phyloP scores from a whole-genome alignment of 2,888 invertebrate genomes.

The Acanthosepion pharaonis region DNA sequence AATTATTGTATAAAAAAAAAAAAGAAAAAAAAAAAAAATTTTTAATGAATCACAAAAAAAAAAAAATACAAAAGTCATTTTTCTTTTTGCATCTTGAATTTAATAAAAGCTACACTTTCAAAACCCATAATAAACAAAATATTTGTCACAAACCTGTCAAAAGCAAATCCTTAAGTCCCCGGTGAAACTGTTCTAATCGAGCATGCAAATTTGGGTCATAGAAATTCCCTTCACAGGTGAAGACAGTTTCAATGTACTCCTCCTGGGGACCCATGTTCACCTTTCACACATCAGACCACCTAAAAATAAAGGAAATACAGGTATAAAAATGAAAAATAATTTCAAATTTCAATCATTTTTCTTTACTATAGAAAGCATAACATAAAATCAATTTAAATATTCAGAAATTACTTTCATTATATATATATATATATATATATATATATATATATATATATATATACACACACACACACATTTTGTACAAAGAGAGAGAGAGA shows the following conservation, averaged over 20 bases:
- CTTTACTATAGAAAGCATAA: not conserved
- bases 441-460: too few relatives aligned
- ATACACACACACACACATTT: too few relatives aligned
- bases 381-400: not conserved
- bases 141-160: conserved; percentile 80
- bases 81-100: not conserved
- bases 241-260: conserved; percentile 83
- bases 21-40: too few relatives aligned
- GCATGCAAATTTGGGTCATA: conserved; percentile 89
- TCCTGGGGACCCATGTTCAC: conserved; percentile 72
- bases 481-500: too few relatives aligned
- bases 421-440: not conserved
- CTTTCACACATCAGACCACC: conserved; percentile 62
- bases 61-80: not conserved
- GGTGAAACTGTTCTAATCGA: conserved; percentile 85
- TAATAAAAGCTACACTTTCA: not conserved
- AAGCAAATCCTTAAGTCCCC: conserved; percentile 85
- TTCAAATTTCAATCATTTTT: not conserved
- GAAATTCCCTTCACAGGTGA: conserved; percentile 93
- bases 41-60: too few relatives aligned
- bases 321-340: not conserved
- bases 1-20: too few relatives aligned
- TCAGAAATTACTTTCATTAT: not conserved
- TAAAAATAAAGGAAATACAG: conserved; percentile 48
- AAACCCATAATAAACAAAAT: not conserved